Percentiles rank a stretch among this genome's conserved stretches.
Conservation (phyloP, 2,113 vertebrate species). For the Alligator mississippiensis region DNA sequence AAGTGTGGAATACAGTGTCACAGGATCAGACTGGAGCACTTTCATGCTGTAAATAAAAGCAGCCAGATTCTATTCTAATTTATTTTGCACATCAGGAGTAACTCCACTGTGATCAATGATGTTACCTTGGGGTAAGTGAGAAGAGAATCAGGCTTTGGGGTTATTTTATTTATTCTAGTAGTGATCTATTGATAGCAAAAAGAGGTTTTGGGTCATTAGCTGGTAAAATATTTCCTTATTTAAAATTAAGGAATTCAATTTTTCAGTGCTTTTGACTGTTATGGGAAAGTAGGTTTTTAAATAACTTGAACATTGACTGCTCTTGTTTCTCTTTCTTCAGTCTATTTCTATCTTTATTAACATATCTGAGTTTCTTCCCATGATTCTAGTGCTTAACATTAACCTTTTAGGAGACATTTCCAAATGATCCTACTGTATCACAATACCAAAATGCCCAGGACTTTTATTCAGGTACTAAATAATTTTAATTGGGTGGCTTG, state of each 20-base stretch:
- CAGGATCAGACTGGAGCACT: background rate
- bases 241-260: background rate
- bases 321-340: background rate
- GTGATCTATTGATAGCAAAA: background rate
- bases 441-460: background rate
- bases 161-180: background rate
- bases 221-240: background rate
- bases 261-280: background rate
- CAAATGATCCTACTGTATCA: background rate
- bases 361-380: background rate
- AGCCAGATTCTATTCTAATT: background rate
- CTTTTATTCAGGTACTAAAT: background rate
- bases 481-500: background rate
- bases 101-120: background rate
- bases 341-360: background rate
- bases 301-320: fast-evolving
- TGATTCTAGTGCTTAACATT: background rate
- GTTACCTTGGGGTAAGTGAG: background rate
- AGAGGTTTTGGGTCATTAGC: background rate
- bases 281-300: background rate
- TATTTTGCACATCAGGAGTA: background rate
- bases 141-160: background rate
- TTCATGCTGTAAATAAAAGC: background rate
- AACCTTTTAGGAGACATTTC: background rate
- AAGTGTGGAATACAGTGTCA: background rate